Conservation (phyloP, 2,797 vertebrate genomes). For the Ibycter americanus region DNA sequence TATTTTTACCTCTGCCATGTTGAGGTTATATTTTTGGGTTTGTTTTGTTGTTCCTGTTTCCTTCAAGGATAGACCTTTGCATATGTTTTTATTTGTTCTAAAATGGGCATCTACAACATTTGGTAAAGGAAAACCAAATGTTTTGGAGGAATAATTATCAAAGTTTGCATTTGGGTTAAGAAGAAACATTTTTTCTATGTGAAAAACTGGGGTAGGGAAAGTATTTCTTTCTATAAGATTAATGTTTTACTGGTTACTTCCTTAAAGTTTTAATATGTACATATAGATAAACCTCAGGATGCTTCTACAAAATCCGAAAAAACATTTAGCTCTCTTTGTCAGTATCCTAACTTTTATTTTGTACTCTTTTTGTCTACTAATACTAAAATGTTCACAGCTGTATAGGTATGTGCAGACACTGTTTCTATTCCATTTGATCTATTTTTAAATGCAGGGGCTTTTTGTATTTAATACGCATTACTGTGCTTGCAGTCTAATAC, state of each 20-base stretch:
- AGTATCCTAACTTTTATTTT: background rate
- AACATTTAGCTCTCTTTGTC: background rate
- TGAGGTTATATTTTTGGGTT: background rate
- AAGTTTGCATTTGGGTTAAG: background rate
- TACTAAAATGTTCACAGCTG: background rate
- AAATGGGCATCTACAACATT: background rate
- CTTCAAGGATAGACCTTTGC: background rate
- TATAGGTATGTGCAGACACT: background rate
- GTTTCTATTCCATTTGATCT: slow-evolving; percentile 19
- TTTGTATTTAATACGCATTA: slow-evolving; percentile 34
- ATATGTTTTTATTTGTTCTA: background rate
- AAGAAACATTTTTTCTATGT: accelerated
- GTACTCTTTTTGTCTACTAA: accelerated
- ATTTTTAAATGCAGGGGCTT: slow-evolving; percentile 12
- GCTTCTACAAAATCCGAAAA: background rate
- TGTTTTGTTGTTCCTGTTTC: background rate
- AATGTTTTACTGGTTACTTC: background rate
- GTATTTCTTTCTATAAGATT: background rate
- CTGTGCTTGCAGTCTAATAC: background rate
- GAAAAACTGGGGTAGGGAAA: background rate
- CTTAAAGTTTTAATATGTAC: background rate
- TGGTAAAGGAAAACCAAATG: background rate
- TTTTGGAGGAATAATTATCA: background rate
- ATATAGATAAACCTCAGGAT: background rate
- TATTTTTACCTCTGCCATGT: background rate